These are phyloP conservation scores for Syngnathoides biaculeatus DNA, from an alignment of 2,113 vertebrate species.

Conservation along the genomic window DNA sequence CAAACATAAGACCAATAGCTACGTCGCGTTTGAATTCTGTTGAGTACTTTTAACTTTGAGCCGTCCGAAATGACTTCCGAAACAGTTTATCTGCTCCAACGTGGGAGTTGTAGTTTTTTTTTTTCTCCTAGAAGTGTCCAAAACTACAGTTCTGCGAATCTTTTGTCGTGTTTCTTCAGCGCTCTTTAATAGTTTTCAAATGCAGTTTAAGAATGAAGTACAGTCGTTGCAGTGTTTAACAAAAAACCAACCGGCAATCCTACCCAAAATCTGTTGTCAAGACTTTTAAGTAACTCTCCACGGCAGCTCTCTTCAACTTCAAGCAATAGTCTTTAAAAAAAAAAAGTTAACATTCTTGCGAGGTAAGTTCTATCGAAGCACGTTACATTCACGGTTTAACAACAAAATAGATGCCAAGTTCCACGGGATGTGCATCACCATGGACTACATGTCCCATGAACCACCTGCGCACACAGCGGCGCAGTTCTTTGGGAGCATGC, in stretches of 20 bases:
- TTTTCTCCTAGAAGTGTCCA: background rate
- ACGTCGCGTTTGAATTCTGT: background rate
- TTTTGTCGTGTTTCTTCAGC: background rate
- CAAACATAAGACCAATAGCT: background rate
- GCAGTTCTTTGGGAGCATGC: constrained; percentile 67
- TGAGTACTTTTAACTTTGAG: constrained; percentile 20
- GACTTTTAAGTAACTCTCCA: background rate
- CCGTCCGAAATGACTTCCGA: constrained; percentile 63
- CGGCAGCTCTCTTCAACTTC: background rate
- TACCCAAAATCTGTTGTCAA: background rate
- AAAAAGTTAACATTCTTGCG: background rate
- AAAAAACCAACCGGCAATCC: background rate
- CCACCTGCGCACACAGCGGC: background rate
- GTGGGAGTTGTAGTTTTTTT: constrained; percentile 72
- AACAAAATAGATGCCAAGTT: background rate
- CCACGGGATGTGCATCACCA: constrained; percentile 5
- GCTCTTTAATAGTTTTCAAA: background rate
- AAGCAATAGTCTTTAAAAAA: background rate
- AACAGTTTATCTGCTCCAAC: constrained; percentile 49
- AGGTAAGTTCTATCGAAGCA: background rate
- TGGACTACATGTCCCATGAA: constrained; percentile 56
- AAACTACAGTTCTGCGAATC: background rate
- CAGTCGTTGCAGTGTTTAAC: background rate
- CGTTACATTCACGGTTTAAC: background rate
- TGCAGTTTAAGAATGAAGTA: background rate